Evolutionary conservation across 2,113 vertebrate species (phyloP).

Genomic region (Sceloporus tristichus): DNA sequence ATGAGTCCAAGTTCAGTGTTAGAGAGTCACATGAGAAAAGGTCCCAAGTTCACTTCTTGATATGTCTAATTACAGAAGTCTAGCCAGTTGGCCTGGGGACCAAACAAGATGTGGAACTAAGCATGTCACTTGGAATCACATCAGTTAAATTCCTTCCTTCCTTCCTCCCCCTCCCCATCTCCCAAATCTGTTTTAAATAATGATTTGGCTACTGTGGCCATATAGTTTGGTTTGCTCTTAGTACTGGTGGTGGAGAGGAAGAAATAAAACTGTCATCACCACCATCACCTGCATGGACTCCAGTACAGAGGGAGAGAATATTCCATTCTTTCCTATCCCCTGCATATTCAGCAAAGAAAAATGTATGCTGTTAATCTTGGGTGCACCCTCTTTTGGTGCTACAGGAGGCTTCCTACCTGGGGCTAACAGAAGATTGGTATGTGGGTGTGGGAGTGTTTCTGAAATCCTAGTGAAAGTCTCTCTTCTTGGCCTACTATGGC

Average conservation of each 20-base stretch:
- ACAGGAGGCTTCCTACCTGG: background rate
- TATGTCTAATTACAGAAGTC: background rate
- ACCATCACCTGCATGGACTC: too few species aligned
- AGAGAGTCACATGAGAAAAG: background rate
- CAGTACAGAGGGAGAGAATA: background rate
- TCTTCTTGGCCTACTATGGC: too few species aligned
- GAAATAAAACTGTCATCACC: too few species aligned
- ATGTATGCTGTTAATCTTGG: background rate
- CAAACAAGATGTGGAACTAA: background rate
- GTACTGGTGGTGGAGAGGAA: background rate
- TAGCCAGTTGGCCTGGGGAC: background rate
- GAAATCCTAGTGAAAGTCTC: background rate
- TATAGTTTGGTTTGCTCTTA: background rate
- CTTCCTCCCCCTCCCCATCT: background rate
- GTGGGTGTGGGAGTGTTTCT: too few species aligned
- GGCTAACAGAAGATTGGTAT: background rate
- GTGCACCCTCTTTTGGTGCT: background rate
- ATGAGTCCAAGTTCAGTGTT: background rate
- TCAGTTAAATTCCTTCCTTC: background rate
- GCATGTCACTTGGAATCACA: background rate
- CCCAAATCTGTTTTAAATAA: background rate
- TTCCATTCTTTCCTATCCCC: background rate
- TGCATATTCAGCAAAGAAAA: background rate
- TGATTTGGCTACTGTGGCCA: background rate
- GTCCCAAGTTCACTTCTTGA: too few species aligned